Evolutionary conservation across 1,140 invertebrate genomes (phyloP).

Genomic region (Cotesia chilonis): DNA sequence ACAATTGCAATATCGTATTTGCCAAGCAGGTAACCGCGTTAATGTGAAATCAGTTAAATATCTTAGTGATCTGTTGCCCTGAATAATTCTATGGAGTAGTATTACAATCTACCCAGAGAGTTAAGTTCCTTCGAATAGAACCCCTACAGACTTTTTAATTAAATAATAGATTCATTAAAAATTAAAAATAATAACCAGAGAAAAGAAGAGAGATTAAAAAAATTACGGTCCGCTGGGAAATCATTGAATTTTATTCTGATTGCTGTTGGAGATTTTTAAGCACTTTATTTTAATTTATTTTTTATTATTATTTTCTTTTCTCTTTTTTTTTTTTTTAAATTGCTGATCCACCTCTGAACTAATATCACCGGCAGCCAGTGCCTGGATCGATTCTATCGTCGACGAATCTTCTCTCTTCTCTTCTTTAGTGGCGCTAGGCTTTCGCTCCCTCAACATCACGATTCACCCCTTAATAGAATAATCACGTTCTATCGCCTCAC

Average conservation of each 20-base stretch:
- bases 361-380: not conserved
- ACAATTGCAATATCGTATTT: slow-evolving; percentile 40
- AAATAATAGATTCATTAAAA: no score
- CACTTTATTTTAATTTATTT: not conserved
- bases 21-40: slow-evolving; percentile 11
- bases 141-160: no score
- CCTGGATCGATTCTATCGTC: slow-evolving; percentile 14
- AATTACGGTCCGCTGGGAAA: no score
- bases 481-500: slow-evolving; percentile 34
- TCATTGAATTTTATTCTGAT: no score
- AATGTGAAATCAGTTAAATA: slow-evolving; percentile 18
- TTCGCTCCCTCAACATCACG: slow-evolving; percentile 15
- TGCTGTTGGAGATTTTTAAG: slow-evolving; percentile 11
- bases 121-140: no score
- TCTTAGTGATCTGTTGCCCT: no score
- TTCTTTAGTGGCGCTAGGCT: not conserved
- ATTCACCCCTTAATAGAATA: slow-evolving; percentile 34
- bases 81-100: no score
- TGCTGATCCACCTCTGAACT: slow-evolving; percentile 5
- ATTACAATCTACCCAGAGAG: no score
- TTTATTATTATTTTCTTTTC: not conserved
- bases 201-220: no score
- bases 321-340: slow-evolving; percentile 2
- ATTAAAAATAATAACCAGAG: no score
- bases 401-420: not conserved